Conservation (phyloP, 2,797 vertebrate species). For the Triplophysa yarkandensis region DNA sequence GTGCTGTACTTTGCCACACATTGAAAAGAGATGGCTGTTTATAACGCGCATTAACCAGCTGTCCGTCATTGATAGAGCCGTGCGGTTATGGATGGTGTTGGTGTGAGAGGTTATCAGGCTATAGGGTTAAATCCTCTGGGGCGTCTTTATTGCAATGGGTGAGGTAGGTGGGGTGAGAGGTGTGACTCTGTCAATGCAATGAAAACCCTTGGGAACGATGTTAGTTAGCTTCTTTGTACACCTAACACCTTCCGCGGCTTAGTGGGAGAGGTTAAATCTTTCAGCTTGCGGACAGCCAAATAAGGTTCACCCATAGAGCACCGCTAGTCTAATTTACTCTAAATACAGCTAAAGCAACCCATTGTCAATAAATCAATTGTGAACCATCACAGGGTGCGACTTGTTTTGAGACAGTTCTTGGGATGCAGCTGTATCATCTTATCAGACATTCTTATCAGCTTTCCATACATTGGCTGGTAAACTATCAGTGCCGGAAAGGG, state of each 20-base stretch:
- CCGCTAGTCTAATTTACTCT: conserved; percentile 10
- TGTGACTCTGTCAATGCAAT: conserved; percentile 32
- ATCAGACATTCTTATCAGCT: conserved; percentile 4
- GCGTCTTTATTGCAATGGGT: neutral
- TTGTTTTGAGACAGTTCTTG: neutral
- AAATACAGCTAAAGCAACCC: neutral
- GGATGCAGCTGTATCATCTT: neutral
- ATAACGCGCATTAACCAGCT: conserved; percentile 28
- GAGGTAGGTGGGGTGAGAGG: conserved; percentile 19
- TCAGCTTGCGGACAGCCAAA: conserved; percentile 1
- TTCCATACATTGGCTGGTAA: neutral
- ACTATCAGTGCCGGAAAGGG: neutral
- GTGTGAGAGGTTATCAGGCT: conserved; percentile 43
- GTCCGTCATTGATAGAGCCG: conserved; percentile 25
- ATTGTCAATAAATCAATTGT: conserved; percentile 19
- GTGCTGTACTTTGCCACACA: conserved; percentile 47
- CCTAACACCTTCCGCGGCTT: conserved; percentile 13
- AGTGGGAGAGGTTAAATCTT: conserved; percentile 25
- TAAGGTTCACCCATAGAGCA: conserved; percentile 15
- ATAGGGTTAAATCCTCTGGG: conserved; percentile 34
- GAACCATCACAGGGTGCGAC: neutral
- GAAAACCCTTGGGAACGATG: conserved; percentile 25
- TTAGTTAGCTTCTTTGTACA: conserved; percentile 21
- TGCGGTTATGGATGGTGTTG: conserved; percentile 21
- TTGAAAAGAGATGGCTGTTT: conserved; percentile 41